Conservation (phyloP, 1,140 invertebrate genomes). For the Ostrea edulis region DNA sequence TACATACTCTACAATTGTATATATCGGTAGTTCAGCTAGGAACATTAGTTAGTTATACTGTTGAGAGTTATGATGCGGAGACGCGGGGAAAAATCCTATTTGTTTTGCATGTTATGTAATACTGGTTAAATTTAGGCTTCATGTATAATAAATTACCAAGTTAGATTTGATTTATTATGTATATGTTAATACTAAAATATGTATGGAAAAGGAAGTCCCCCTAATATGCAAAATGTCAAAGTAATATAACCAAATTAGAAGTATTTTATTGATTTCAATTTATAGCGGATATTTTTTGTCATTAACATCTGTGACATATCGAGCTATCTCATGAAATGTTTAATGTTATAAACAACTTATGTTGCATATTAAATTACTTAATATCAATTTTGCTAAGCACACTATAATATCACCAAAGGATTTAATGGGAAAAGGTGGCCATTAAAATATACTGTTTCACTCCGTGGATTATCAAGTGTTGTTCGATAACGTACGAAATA, state of each 20-base stretch:
- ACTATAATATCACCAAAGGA: not conserved
- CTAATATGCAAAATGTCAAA: not conserved
- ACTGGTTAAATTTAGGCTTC: not conserved
- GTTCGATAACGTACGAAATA: not conserved
- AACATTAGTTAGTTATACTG: no score
- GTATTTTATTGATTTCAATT: not conserved
- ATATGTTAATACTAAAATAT: not conserved
- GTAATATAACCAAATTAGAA: not conserved
- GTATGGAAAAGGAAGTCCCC: not conserved
- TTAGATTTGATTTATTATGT: not conserved
- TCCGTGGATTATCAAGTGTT: not conserved
- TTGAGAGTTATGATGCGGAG: no score
- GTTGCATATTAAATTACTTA: slow-evolving; percentile 30
- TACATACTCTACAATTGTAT: no score
- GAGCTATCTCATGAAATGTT: not conserved
- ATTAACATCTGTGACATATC: slow-evolving; percentile 14
- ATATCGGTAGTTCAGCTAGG: no score
- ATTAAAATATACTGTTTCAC: slow-evolving; percentile 5
- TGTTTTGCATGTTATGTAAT: slow-evolving; percentile 2
- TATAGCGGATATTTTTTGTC: not conserved
- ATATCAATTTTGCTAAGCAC: slow-evolving; percentile 9
- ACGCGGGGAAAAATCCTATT: not conserved
- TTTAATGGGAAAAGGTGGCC: not conserved
- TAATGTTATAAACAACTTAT: slow-evolving; percentile 6
- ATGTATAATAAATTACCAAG: not conserved